Base-by-base conservation (phyloP, 2,888 invertebrate species). In the Heliconius erato region DNA sequence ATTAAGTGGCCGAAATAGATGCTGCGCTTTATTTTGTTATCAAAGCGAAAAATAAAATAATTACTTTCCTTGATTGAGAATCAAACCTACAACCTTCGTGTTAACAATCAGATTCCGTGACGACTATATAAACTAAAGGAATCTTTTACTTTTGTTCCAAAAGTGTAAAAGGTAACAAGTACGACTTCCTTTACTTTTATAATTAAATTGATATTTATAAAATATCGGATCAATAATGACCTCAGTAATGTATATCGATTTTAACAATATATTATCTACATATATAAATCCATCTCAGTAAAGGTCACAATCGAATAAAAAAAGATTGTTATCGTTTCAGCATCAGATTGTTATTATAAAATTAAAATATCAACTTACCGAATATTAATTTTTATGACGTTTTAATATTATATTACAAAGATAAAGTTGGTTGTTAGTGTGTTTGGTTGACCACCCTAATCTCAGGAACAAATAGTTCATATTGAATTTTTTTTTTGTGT, bases 221-320 rank as follows among this genome's bases (percentile, higher is more conserved):
- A 71, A 71, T n/a, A 23, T 16, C 40, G 5, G 40, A 40, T n/a
- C 6, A 59, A 63, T n/a, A 63, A n/a, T 11, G 3, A 63, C n/a
- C 23, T 59, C 9, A 9, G 11, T 12, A 9, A 26, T 72, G 7
- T 16, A 49, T 19, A 16, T 26, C 44, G 40, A 72, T 72, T 72
- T 44, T 6, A 67, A 26, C 32, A 16, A 67, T 28, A 32, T 14
- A 28, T 16, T 2, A 54, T 9, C 23, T 59, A 40, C 40, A 40
- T 40, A 9, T 35, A 26, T 44, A 71, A 44, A 26, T 72, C 26
- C 28, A 72, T 44, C 40, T 28, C 9, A 16, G 16, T 72, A 49
- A 72, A 72, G 72, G n/a, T 49, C 44, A 49, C 26, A 9, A 72
- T 72, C 44, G 71, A 72, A 49, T 44, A 72, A 72, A 72, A 71